Conservation (phyloP, 2,113 vertebrate genomes). For the Emydocephalus ijimae region DNA sequence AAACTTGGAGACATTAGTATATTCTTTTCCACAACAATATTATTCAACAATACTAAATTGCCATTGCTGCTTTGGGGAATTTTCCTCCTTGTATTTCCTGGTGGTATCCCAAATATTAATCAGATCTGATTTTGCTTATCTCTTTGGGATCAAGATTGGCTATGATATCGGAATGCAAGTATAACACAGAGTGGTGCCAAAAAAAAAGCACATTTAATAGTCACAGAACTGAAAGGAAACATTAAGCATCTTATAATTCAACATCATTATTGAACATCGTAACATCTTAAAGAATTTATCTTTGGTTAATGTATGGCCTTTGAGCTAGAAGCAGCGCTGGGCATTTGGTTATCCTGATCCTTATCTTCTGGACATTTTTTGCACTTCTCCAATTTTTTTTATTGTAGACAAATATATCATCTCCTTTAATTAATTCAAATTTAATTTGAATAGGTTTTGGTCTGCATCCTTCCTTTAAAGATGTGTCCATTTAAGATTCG, state of each 20-base stretch:
- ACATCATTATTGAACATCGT: no score
- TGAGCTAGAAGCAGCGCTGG: not conserved
- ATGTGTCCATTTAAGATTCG: not conserved
- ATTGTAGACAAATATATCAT: not conserved
- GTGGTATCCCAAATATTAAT: not conserved
- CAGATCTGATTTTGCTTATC: not conserved
- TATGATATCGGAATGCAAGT: not conserved
- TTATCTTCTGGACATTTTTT: not conserved
- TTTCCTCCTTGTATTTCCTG: not conserved
- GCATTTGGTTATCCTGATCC: not conserved
- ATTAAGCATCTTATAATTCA: not conserved
- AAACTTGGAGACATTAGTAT: not conserved
- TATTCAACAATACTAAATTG: not conserved
- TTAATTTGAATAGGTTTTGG: not conserved
- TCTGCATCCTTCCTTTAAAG: not conserved
- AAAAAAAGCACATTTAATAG: not conserved
- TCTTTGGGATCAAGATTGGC: not conserved
- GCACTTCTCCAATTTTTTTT: not conserved
- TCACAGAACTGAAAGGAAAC: not conserved
- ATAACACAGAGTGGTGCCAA: not conserved
- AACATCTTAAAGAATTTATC: not conserved
- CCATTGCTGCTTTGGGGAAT: not conserved
- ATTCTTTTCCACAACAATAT: not conserved
- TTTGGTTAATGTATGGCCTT: not conserved
- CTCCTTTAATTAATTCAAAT: not conserved